These are phyloP conservation scores for Drosophila persimilis DNA, from an alignment of 1,140 invertebrate species.

Conservation along the genomic window DNA sequence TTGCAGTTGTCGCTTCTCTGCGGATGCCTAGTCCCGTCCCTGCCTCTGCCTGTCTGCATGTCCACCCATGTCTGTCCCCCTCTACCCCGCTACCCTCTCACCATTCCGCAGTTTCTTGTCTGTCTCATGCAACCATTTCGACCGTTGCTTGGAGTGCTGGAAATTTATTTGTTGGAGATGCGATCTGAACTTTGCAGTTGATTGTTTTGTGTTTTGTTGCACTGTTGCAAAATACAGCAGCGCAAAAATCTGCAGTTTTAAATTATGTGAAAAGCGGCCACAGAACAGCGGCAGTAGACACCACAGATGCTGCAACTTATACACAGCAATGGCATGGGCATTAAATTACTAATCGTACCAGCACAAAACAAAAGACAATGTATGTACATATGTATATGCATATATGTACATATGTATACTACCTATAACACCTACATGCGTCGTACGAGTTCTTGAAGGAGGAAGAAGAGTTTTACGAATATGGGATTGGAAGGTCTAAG, in stretches of 20 bases:
- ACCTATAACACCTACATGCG: no score
- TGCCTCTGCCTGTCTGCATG: slow-evolving; percentile 22
- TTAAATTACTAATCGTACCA: background rate
- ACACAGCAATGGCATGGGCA: no score
- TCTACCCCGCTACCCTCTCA: no score
- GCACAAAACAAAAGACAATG: background rate
- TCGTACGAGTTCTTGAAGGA: background rate
- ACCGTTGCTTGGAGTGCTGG: slow-evolving; percentile 60
- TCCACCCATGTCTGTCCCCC: background rate
- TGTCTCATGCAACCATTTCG: slow-evolving; percentile 31
- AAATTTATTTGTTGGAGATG: slow-evolving; percentile 73
- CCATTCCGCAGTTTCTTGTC: background rate
- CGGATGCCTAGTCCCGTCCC: slow-evolving; percentile 17
- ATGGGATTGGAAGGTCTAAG: slow-evolving; percentile 12
- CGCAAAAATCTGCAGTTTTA: slow-evolving; percentile 64
- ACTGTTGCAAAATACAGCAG: slow-evolving; percentile 54
- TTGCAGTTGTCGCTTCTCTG: slow-evolving; percentile 31
- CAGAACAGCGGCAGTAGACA: slow-evolving; percentile 8
- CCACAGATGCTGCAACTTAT: slow-evolving; percentile 2
- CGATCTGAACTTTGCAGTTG: slow-evolving; percentile 61
- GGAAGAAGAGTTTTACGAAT: no score
- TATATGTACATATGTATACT: no score
- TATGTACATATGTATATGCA: no score
- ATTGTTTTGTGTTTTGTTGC: slow-evolving; percentile 21
- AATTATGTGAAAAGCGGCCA: slow-evolving; percentile 66